Conservation (phyloP, 2,888 invertebrate genomes). For the Molanna angustata region DNA sequence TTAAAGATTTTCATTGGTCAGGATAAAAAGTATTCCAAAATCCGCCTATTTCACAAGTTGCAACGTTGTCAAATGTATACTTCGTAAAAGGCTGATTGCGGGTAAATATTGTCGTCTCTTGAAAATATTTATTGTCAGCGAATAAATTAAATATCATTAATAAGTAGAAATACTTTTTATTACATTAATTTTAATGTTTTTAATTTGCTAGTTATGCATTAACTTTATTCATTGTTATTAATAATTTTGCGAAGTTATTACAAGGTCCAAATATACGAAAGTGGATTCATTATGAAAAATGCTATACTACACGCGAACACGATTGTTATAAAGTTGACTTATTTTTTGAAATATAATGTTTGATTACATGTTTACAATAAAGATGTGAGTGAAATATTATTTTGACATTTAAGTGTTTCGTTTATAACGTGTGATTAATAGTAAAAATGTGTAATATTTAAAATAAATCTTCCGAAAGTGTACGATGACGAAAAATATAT, state of each 20-base stretch:
- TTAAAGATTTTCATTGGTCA: conserved; percentile 11
- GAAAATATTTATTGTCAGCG: conserved; percentile 15
- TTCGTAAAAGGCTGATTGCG: conserved; percentile 19
- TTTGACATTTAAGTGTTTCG: no score
- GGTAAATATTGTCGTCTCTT: conserved; percentile 25
- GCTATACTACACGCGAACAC: conserved; percentile 24
- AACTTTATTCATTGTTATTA: no score
- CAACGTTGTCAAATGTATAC: conserved; percentile 21
- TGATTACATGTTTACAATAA: neutral
- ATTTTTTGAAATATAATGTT: neutral
- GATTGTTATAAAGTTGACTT: conserved; percentile 24
- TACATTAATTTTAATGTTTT: conserved; percentile 8
- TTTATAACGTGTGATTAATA: neutral
- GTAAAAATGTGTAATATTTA: neutral
- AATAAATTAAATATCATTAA: conserved; percentile 11
- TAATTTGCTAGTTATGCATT: neutral
- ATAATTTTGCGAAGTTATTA: conserved; percentile 18
- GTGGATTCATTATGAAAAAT: conserved; percentile 25
- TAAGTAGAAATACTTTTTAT: conserved; percentile 7
- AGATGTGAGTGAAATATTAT: neutral
- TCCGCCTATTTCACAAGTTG: conserved; percentile 24
- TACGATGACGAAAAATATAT: no score
- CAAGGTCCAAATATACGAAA: conserved; percentile 13
- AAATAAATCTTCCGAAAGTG: conserved; percentile 15
- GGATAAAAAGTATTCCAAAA: no score